phyloP scores from a whole-genome alignment of 2,113 vertebrate genomes.

The Jaculus jaculus region DNA sequence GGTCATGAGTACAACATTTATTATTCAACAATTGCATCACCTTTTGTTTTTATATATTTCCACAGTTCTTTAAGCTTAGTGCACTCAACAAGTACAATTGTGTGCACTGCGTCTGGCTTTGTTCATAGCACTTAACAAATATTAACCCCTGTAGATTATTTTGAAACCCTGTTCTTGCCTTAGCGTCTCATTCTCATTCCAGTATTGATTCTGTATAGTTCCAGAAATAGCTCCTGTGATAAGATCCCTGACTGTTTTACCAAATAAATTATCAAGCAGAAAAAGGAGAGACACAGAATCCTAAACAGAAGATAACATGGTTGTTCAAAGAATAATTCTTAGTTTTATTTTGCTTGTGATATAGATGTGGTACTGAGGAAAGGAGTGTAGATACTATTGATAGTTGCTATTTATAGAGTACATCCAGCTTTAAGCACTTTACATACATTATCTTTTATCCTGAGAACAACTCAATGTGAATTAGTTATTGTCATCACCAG shows the following conservation, averaged over 20 bases:
- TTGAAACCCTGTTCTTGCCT: not conserved
- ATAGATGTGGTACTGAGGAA: not conserved
- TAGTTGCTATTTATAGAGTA: not conserved
- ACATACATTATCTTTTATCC: not conserved
- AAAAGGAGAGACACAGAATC: not conserved
- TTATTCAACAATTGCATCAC: not conserved
- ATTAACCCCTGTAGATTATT: not conserved
- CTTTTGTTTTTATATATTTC: not conserved
- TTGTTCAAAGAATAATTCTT: not conserved
- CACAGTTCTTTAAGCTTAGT: not conserved
- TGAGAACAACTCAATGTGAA: not conserved
- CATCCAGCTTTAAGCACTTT: not conserved
- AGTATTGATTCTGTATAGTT: not conserved
- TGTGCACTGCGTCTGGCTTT: not conserved
- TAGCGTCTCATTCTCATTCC: slow-evolving; percentile 23
- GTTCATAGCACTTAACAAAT: not conserved
- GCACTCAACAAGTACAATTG: not conserved
- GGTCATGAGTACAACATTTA: not conserved
- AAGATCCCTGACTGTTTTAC: not conserved
- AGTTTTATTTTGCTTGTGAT: slow-evolving; percentile 8
- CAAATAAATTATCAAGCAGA: not conserved
- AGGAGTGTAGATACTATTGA: not conserved
- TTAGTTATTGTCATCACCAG: not conserved
- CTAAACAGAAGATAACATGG: not conserved
- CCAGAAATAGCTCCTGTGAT: not conserved